Evolutionary conservation across 37 sponge, comb jelly and placozoan genomes (phyloP).

Genomic region (Lycopodina hypogea): DNA sequence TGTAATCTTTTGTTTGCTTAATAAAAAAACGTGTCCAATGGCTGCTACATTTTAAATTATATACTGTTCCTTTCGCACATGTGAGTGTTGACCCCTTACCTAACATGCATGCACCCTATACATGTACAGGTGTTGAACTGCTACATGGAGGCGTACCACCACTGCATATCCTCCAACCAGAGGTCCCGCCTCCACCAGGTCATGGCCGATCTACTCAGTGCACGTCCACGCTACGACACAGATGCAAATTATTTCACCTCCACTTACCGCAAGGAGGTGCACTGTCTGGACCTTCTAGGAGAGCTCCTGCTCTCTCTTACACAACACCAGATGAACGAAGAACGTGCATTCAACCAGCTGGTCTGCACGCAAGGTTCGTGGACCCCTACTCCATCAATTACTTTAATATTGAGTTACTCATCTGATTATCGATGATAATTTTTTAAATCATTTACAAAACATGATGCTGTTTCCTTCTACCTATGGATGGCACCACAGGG

Average conservation of each 20-base stretch:
- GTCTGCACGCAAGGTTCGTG: background rate
- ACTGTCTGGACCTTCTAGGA: constrained; percentile 18
- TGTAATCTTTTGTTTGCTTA: too few relatives aligned
- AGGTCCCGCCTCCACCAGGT: constrained; percentile 41
- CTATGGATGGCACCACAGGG: too few relatives aligned
- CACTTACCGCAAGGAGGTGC: constrained; percentile 38
- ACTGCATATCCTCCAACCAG: constrained; percentile 30
- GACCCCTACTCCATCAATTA: too few relatives aligned
- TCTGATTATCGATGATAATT: too few relatives aligned
- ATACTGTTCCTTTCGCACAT: too few relatives aligned
- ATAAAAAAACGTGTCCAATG: too few relatives aligned
- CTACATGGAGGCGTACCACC: constrained; percentile 75
- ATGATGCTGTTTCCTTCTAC: too few relatives aligned
- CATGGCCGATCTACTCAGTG: constrained; percentile 45
- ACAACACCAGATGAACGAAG: constrained; percentile 28
- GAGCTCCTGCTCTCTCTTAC: constrained; percentile 30
- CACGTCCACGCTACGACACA: constrained; percentile 50
- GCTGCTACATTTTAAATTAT: too few relatives aligned
- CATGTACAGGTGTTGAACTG: constrained; percentile 57
- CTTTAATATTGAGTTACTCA: too few relatives aligned
- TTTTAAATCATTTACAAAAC: too few relatives aligned
- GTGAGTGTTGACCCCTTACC: too few relatives aligned
- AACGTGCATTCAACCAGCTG: constrained; percentile 32
- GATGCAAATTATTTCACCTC: constrained; percentile 51
- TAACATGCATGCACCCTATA: too few relatives aligned